These are phyloP conservation scores for Neuroscelio doddi DNA, from an alignment of 2,888 invertebrate species.

Conservation along the genomic window DNA sequence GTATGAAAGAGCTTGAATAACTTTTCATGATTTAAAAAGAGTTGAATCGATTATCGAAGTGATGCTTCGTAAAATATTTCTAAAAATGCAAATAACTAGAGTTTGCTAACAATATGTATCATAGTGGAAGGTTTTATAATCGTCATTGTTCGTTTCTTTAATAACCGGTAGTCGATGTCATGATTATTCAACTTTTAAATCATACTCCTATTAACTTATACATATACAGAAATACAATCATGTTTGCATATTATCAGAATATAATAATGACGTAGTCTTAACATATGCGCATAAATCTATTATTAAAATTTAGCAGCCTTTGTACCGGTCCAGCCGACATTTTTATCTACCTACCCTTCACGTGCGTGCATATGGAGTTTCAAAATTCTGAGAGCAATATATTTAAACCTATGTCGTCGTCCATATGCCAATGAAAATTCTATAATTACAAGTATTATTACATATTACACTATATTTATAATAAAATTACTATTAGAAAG, in stretches of 20 bases:
- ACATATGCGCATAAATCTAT: slow-evolving; percentile 72
- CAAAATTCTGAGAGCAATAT: slow-evolving; percentile 51
- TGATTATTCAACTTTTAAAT: slow-evolving; percentile 19
- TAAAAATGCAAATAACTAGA: background rate
- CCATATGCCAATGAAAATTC: slow-evolving; percentile 62
- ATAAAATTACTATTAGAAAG: no score
- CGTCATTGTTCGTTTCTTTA: background rate
- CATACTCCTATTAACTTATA: slow-evolving; percentile 34
- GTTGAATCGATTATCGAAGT: no score
- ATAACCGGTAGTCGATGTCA: slow-evolving; percentile 21
- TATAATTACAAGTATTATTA: slow-evolving; percentile 56
- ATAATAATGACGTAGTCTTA: slow-evolving; percentile 67
- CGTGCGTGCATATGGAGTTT: slow-evolving; percentile 61
- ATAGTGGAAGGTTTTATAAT: background rate
- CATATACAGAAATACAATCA: slow-evolving; percentile 21
- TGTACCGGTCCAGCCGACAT: slow-evolving; percentile 54
- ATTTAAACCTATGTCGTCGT: slow-evolving; percentile 52
- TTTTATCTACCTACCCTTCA: slow-evolving; percentile 48
- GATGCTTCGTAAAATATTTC: background rate
- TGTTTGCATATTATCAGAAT: slow-evolving; percentile 42
- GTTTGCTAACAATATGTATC: background rate
- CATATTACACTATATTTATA: no score
- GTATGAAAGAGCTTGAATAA: no score
- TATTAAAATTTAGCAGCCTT: slow-evolving; percentile 67
- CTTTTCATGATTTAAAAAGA: no score